Evolutionary conservation across 2,888 invertebrate genomes (phyloP), one percentile per base, ranked within the genome.

Genomic region (Melanophora roralis): DNA sequence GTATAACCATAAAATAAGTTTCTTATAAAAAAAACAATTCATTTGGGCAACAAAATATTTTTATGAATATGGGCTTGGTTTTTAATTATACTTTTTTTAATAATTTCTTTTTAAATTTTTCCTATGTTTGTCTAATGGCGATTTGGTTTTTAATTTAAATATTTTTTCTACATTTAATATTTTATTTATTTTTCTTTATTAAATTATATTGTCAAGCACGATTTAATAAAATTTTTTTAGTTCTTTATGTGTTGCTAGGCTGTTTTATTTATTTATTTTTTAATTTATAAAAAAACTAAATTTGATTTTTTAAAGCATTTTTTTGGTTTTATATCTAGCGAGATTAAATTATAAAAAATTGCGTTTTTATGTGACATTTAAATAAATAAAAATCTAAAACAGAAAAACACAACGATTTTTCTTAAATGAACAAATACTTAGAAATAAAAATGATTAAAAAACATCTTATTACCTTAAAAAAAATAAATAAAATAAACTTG

Each of bases 171-270:
- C 47, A 67, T 40, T 77, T 65, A 59, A 40, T 72, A 3, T 78
- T 83, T 73, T 68, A 84, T 84, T 85, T 84, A 76, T 72, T 78
- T 80, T 77, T 78, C 75, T 79, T 82, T 81, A 81, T 80, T 85
- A 88, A 88, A 87, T 86, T 84, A 88, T 88, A 88, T 88, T 88
- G 88, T 88, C 88, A 88, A 88, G 88, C 89, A 88, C 89, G 84
- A 85, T 84, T 74, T 83, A 59, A 78, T 74, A 69, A 62, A 32
- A 78, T 69, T 68, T 69, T 34, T 40, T 49, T 65, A 73, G 40
- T 40, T 49, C 62, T 75, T 2, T 64, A 67, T 76, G 65, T 47
- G 14, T 59, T 75, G 71, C 71, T 43, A 67, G 69, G 12, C 51
- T 64, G 27, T 60, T 60, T 68, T 14, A 36, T 55, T 59, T 57